Evolutionary conservation across 2,888 invertebrate genomes (phyloP).

Genomic region (Gastrophysa polygoni): DNA sequence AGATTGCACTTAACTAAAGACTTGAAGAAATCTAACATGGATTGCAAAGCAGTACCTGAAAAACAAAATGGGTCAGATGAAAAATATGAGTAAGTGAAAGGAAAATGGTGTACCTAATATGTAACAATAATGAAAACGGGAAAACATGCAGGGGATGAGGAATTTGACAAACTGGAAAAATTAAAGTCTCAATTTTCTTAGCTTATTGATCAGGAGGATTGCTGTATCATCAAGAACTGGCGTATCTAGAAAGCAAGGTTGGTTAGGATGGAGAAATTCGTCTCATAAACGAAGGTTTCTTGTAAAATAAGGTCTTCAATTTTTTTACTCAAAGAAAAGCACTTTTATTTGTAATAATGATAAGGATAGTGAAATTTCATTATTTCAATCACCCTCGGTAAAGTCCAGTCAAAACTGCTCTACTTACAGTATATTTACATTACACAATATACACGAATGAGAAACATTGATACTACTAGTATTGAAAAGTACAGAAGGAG

Average conservation of each 20-base stretch:
- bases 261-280: too few species aligned
- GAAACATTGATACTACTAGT: too few species aligned
- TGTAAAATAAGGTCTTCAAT: too few species aligned
- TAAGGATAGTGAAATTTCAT: too few species aligned
- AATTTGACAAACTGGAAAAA: neutral
- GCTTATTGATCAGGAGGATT: neutral
- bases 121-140: neutral
- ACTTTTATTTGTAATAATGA: too few species aligned
- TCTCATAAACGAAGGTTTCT: too few species aligned
- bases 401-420: too few species aligned
- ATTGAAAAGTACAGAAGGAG: too few species aligned
- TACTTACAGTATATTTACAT: too few species aligned
- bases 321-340: too few species aligned
- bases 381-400: too few species aligned
- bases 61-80: conserved; percentile 9
- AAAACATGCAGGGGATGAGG: neutral
- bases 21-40: conserved; percentile 91
- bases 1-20: conserved; percentile 84
- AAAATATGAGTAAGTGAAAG: neutral
- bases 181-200: neutral
- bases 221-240: neutral
- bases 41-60: conserved; percentile 84
- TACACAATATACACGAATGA: too few species aligned
- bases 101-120: neutral
- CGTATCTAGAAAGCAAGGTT: neutral